phyloP scores from a whole-genome alignment of 2,113 vertebrate genomes.

The Oncorhynchus kisutch region DNA sequence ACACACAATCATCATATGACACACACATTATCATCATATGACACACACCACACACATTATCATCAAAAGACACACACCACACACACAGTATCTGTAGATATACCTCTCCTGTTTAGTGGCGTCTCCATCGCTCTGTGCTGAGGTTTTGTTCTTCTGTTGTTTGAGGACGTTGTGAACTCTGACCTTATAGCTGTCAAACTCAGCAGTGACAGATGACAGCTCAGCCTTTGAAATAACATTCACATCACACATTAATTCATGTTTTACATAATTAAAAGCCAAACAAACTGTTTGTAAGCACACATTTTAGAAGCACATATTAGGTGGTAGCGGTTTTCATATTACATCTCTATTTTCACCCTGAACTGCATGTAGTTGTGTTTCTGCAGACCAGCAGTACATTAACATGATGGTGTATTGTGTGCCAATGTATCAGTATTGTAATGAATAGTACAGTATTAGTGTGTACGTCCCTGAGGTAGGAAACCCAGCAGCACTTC shows the following conservation, averaged over 20 bases:
- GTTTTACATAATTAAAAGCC: neutral
- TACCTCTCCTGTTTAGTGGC: conserved; percentile 87
- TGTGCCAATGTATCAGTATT: neutral
- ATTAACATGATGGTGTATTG: no score
- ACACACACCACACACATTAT: neutral
- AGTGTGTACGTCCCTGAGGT: neutral
- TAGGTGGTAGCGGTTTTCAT: no score
- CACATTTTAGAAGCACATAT: no score
- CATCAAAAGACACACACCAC: conserved; percentile 5
- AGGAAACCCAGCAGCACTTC: conserved; percentile 12
- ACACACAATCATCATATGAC: no score
- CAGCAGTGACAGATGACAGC: conserved; percentile 77
- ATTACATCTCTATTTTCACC: neutral
- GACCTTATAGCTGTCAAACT: conserved; percentile 96
- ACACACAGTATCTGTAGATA: neutral
- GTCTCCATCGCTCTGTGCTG: conserved; percentile 78
- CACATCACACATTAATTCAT: neutral
- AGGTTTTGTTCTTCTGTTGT: conserved; percentile 90
- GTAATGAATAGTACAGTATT: neutral
- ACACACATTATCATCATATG: neutral
- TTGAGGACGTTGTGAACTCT: conserved; percentile 97
- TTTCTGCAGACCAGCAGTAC: neutral
- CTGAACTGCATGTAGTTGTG: neutral
- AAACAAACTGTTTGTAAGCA: no score
- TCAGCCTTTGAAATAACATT: conserved; percentile 76